These are phyloP conservation scores for Coregonus clupeaformis DNA, from an alignment of 2,113 vertebrate species.

Conservation along the genomic window DNA sequence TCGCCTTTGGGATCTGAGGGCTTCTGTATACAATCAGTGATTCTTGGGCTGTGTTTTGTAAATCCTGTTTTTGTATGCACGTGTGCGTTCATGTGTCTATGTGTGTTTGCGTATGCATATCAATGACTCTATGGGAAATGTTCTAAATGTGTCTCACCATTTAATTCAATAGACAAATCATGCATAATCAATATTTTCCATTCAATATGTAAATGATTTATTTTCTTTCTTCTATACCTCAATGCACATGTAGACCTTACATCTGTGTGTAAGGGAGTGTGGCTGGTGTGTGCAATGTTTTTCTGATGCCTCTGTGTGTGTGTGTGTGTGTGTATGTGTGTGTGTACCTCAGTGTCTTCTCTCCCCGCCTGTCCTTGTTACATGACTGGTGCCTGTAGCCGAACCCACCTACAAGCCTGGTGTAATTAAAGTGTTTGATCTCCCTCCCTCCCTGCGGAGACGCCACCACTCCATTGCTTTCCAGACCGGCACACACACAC, in stretches of 20 bases:
- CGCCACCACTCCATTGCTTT: conserved; percentile 17
- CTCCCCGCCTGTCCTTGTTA: conserved; percentile 62
- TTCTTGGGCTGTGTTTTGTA: not conserved
- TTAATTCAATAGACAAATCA: not conserved
- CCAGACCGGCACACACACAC: conserved; percentile 54
- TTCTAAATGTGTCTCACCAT: not conserved
- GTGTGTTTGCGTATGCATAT: not conserved
- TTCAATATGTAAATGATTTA: not conserved
- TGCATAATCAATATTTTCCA: not conserved
- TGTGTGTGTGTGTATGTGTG: conserved; percentile 11
- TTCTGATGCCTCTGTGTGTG: not conserved
- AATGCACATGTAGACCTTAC: conserved; percentile 21
- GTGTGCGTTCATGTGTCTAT: not conserved
- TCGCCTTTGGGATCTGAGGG: not conserved
- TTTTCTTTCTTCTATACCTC: not conserved
- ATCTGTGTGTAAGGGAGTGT: not conserved
- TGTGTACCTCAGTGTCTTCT: conserved; percentile 8
- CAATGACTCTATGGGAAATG: not conserved
- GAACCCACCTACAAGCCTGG: conserved; percentile 66
- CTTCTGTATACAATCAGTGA: not conserved
- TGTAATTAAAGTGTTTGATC: conserved; percentile 79
- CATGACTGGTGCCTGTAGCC: conserved; percentile 62
- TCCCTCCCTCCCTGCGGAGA: conserved; percentile 43
- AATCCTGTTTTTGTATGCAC: not conserved
- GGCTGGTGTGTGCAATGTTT: not conserved